Conservation (phyloP, 2,113 vertebrate species). For the Lepus timidus region DNA sequence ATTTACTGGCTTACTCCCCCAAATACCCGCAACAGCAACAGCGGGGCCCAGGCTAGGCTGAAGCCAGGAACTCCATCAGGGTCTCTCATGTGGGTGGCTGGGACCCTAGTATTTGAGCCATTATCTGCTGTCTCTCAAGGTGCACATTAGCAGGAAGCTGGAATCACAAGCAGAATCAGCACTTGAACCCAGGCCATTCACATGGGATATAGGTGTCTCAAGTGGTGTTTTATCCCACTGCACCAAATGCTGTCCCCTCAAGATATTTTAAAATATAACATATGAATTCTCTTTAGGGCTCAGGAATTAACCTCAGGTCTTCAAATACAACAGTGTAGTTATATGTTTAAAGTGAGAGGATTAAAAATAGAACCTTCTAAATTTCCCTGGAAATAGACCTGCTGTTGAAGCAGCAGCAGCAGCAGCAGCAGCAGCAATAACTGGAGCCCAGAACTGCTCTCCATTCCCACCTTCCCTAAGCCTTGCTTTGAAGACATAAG, state of each 20-base stretch:
- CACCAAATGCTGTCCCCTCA: neutral
- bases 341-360: neutral
- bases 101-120: too few relatives aligned
- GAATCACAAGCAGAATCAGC: too few relatives aligned
- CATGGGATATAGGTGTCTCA: too few relatives aligned
- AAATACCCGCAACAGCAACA: too few relatives aligned
- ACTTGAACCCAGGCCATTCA: too few relatives aligned
- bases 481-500: slow-evolving; percentile 29
- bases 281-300: neutral
- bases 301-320: neutral
- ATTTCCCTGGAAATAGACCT: slow-evolving; percentile 51
- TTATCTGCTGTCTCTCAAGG: too few relatives aligned
- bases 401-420: neutral
- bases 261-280: neutral
- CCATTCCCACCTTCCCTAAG: neutral
- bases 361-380: slow-evolving; percentile 20
- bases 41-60: too few relatives aligned
- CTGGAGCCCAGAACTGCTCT: neutral
- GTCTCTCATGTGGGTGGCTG: too few relatives aligned
- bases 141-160: too few relatives aligned
- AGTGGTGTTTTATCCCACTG: too few relatives aligned
- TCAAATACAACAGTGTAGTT: neutral
- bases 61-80: too few relatives aligned
- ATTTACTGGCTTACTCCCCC: too few relatives aligned
- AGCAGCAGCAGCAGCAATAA: neutral